phyloP scores from a whole-genome alignment of 2,113 vertebrate genomes.

The Eudyptes chrysolophus region DNA sequence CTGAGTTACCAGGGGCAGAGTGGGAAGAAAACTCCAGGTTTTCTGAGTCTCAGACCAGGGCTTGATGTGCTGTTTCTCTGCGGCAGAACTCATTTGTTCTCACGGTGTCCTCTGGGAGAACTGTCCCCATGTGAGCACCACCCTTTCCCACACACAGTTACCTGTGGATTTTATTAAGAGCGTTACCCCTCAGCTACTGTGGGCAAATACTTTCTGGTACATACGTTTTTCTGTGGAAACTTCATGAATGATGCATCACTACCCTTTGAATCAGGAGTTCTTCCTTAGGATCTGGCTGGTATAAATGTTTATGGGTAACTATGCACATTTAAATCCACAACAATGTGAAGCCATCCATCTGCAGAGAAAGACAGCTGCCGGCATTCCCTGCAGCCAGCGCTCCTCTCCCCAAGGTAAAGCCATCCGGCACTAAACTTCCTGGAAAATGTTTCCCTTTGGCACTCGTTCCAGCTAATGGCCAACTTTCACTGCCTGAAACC shows the following conservation, averaged over 20 bases:
- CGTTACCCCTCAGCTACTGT: not conserved
- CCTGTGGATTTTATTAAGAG: not conserved
- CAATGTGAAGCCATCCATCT: not conserved
- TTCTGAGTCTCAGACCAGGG: not conserved
- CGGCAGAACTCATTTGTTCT: not conserved
- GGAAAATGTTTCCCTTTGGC: conserved; percentile 13
- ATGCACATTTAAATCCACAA: not conserved
- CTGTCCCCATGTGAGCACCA: not conserved
- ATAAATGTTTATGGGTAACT: not conserved
- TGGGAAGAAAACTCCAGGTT: not conserved
- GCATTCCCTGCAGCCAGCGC: not conserved
- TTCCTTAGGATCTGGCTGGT: not conserved
- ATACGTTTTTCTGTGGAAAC: not conserved
- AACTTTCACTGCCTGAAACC: not conserved
- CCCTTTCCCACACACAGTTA: not conserved
- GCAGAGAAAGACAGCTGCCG: not conserved
- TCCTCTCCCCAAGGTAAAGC: conserved; percentile 3
- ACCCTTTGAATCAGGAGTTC: not conserved
- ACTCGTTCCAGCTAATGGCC: not conserved
- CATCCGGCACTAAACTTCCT: not conserved
- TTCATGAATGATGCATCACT: not conserved
- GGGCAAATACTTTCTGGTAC: not conserved
- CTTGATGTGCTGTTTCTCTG: not conserved
- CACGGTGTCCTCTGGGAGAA: not conserved
- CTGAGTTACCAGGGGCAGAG: not conserved